These are phyloP conservation scores for Trinectes maculatus DNA, from an alignment of 2,113 vertebrate species.

Conservation along the genomic window DNA sequence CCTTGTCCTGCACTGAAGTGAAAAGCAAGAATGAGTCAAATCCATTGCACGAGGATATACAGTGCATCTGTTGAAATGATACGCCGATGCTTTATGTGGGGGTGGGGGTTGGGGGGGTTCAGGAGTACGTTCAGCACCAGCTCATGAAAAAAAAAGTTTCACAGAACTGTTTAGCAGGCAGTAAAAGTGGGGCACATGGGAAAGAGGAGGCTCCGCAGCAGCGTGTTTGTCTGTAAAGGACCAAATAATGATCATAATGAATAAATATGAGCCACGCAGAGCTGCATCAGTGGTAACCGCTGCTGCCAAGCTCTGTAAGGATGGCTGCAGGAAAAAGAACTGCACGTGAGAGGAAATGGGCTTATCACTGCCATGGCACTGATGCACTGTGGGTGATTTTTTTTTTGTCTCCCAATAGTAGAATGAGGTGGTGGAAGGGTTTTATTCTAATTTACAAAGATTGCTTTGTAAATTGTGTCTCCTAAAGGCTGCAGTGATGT, in stretches of 20 bases:
- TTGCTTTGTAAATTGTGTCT: conserved; percentile 45
- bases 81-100: conserved; percentile 1
- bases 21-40: background rate
- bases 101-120: no score
- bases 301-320: conserved; percentile 25
- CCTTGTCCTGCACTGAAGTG: background rate
- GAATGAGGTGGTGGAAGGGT: conserved; percentile 22
- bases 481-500: conserved; percentile 36
- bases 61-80: background rate
- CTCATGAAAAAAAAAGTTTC: background rate
- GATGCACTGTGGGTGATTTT: conserved; percentile 40
- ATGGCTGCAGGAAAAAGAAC: conserved; percentile 43
- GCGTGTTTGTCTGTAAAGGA: conserved; percentile 27
- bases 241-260: conserved; percentile 44
- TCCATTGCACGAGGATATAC: background rate
- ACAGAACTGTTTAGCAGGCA: conserved; percentile 15
- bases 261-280: conserved; percentile 44
- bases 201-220: conserved; percentile 14
- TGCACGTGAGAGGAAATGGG: conserved; percentile 54
- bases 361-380: conserved; percentile 58
- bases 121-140: background rate
- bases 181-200: conserved; percentile 25
- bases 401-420: conserved; percentile 44
- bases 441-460: conserved; percentile 50
- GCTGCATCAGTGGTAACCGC: background rate